Conservation (phyloP, 2,888 invertebrate species). For the Anthophora plumipes region DNA sequence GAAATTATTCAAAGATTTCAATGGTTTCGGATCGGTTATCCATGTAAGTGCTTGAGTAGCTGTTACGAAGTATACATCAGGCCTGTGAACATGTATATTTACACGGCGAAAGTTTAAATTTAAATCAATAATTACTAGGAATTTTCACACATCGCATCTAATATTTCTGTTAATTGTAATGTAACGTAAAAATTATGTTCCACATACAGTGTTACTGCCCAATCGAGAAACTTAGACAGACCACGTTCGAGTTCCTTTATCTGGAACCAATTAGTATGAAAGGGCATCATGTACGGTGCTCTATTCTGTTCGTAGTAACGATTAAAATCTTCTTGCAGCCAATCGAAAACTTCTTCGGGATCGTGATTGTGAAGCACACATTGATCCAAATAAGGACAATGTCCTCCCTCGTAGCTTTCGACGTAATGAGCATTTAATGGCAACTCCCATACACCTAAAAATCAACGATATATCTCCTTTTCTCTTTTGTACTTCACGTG, state of each 20-base stretch:
- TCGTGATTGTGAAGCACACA: conserved; percentile 96
- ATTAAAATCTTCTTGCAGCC: conserved; percentile 95
- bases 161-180: neutral
- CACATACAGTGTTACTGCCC: conserved; percentile 90
- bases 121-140: neutral
- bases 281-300: conserved; percentile 97
- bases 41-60: conserved; percentile 95
- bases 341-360: conserved; percentile 91
- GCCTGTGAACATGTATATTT: conserved; percentile 85
- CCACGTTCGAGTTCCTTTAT: conserved; percentile 93
- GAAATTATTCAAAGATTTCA: conserved; percentile 89
- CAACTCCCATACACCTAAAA: conserved; percentile 90
- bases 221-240: conserved; percentile 93
- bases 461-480: conserved; percentile 10
- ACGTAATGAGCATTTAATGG: conserved; percentile 96
- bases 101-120: neutral
- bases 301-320: conserved; percentile 94
- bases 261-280: conserved; percentile 99
- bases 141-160: neutral
- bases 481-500: neutral
- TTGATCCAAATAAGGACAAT: conserved; percentile 96
- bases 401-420: conserved; percentile 95
- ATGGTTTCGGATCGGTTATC: conserved; percentile 93
- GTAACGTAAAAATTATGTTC: neutral
- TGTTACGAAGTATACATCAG: conserved; percentile 95